These are phyloP conservation scores for Hypotaenidia okinawae DNA, from an alignment of 2,797 vertebrate genomes.

Conservation along the genomic window DNA sequence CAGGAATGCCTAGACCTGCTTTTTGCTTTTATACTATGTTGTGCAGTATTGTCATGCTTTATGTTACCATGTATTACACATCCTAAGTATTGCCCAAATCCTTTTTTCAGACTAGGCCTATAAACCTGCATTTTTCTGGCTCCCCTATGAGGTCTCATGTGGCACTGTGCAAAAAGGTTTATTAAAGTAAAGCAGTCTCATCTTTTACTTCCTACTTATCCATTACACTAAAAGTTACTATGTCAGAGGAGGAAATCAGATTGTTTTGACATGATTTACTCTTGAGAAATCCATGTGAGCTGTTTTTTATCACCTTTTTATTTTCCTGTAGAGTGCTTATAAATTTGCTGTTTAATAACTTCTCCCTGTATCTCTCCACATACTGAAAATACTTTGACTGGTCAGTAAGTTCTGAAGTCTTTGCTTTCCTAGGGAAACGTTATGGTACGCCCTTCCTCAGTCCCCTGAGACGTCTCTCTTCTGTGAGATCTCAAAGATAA, in stretches of 20 bases:
- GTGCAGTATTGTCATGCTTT: not conserved
- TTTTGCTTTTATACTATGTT: not conserved
- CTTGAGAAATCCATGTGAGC: not conserved
- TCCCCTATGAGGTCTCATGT: not conserved
- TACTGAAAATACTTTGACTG: not conserved
- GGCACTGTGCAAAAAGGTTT: not conserved
- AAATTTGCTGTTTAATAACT: conserved; percentile 22
- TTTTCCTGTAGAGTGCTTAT: conserved; percentile 21
- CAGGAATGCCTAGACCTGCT: not conserved
- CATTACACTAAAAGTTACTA: conserved; percentile 1
- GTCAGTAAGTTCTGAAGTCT: not conserved
- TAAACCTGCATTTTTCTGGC: not conserved
- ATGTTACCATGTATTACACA: not conserved
- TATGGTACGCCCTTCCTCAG: not conserved
- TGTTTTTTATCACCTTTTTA: conserved; percentile 9
- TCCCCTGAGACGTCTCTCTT: not conserved
- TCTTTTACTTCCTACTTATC: not conserved
- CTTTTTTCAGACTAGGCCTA: not conserved
- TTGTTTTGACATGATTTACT: conserved; percentile 38
- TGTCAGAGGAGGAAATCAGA: conserved; percentile 24
- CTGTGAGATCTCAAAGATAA: not conserved
- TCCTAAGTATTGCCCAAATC: not conserved
- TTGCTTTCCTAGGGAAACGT: not conserved
- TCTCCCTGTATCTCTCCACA: not conserved
- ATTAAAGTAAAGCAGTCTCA: not conserved